Evolutionary conservation across 2,888 invertebrate genomes (phyloP), one percentile per base, ranked within the genome.

Genomic region (Hesperia comma): DNA sequence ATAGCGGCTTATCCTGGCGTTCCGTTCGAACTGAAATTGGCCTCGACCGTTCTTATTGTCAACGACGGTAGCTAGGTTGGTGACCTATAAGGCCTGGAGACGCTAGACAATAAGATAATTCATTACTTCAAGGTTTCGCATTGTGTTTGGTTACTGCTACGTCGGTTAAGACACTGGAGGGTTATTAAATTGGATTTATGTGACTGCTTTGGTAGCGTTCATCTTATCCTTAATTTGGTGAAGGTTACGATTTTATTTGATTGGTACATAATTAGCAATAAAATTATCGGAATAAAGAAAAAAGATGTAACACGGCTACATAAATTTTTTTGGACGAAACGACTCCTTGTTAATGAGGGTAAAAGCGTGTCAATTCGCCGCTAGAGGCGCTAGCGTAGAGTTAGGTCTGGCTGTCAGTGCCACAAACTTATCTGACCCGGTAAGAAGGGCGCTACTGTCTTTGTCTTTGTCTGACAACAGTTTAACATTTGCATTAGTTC

Each of bases 91-190:
- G 88, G 88, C 83, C 77, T 79, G 81, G 78, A 82, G 83, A 78
- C 75, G 37, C 12, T 75, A 77, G 79, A 90, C 89, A 90, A 90
- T 89, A 76, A 80, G 85, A 85, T 86, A 86, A 88, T 88, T 85
- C 82, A 86, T 86, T 83, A 82, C 77, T 63, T 74, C 85, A 88
- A 90, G 89, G 90, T 71, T 79, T 64, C 70, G 75, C 75, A 83
- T 86, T 87, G 85, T 85, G 67, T 74, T 69, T 19, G 19, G 61
- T 53, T 77, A 76, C 77, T 78, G 72, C 79, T 78, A 75, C 70
- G 77, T 74, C 77, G 73, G 81, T 86, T 83, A 85, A 72, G 66
- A n/a, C 58, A 10, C 12, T 26, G 8, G 14, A 19, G 26, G n/a
- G 6, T n/a, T 57, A 57, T 41, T 57, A 21, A 19, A 6, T 58